Base-by-base conservation (phyloP, 1,140 invertebrate species). In the Rhynchophorus ferrugineus region DNA sequence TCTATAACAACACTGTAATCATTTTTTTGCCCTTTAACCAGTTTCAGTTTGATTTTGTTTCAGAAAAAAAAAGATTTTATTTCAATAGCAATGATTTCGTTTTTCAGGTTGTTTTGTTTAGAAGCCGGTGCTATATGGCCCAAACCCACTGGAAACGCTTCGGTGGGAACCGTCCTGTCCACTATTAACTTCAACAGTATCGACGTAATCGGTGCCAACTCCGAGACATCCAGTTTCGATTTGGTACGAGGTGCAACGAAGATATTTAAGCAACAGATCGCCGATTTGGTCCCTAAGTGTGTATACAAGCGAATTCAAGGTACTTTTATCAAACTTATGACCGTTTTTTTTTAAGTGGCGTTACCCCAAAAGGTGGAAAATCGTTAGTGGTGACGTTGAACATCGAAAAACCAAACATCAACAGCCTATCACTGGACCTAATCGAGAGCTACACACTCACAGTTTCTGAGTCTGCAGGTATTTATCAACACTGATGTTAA, bases 51-150 rank as follows among this genome's bases (percentile, higher is more conserved):
- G n/a, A n/a, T n/a, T n/a, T n/a, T n/a, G n/a, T n/a, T n/a, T n/a
- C n/a, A n/a, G n/a, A n/a, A n/a, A n/a, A n/a, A n/a, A n/a, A n/a
- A n/a, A n/a, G n/a, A n/a, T n/a, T n/a, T n/a, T n/a, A n/a, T n/a
- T n/a, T n/a, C n/a, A n/a, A n/a, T n/a, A n/a, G n/a, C n/a, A n/a
- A n/a, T n/a, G n/a, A n/a, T n/a, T n/a, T n/a, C n/a, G n/a, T 16
- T 9, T 47, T 49, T 21, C 8, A 53, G 51, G 52, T 70, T 81
- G 63, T 80, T 80, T 61, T 83, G 80, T 56, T 70, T 72, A 43
- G 71, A 74, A 43, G 67, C 70, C 24, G 77, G 81, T 44, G 72
- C 76, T 1, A 61, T 90, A 1, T 89, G 85, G 85, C 87, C 87
- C 1, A 77, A 71, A 56, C 85, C 85, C 3, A 85, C 80, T 1